Percentiles rank a stretch among this genome's conserved stretches.
Evolutionary conservation across 2,113 vertebrate species (phyloP).

Genomic region (Oenanthe melanoleuca): DNA sequence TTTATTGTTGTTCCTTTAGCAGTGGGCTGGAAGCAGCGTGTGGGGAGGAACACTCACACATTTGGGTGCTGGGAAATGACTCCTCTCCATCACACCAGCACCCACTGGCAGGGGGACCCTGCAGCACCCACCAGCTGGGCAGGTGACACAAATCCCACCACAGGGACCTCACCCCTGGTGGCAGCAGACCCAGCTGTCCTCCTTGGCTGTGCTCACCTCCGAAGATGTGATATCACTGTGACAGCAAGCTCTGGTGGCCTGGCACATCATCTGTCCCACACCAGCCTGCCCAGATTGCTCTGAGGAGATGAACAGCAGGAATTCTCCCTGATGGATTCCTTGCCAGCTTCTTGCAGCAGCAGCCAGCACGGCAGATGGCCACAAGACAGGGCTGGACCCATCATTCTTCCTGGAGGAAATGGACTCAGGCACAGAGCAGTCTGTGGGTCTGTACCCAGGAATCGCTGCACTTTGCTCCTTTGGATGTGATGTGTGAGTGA

Average conservation of each 20-base stretch:
- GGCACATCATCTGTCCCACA: background rate
- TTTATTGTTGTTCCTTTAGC: constrained; percentile 27
- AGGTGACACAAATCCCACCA: rapidly evolving
- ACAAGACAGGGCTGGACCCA: background rate
- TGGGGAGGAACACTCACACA: background rate
- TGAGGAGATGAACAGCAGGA: background rate
- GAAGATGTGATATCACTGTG: rapidly evolving
- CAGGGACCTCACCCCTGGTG: background rate
- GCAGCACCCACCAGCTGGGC: background rate
- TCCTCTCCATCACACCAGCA: background rate
- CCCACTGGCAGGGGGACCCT: background rate
- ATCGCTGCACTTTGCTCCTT: background rate
- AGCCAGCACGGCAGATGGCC: background rate
- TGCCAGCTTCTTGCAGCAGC: background rate
- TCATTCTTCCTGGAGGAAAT: background rate
- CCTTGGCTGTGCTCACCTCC: background rate
- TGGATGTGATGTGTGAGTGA: background rate
- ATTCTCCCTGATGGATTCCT: background rate
- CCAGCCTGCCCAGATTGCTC: background rate
- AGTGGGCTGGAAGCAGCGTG: background rate
- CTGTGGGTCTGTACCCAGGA: background rate
- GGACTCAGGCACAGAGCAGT: background rate
- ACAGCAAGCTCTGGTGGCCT: background rate
- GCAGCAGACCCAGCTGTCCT: background rate
- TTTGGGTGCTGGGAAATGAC: background rate